These are phyloP conservation scores for Nannobrachium achirus DNA, from an alignment of 2,113 vertebrate species.

Conservation along the genomic window DNA sequence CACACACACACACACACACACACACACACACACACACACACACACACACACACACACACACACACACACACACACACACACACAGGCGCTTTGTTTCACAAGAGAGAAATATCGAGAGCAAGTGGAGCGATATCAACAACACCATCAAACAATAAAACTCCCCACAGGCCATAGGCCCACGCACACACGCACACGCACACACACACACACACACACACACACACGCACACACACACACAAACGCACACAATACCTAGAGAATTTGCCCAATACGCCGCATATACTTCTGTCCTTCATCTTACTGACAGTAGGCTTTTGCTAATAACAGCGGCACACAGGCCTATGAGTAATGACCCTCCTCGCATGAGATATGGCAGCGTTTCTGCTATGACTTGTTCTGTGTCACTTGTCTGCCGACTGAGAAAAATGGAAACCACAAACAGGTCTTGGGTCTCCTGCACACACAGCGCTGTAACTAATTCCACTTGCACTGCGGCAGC, in stretches of 20 bases:
- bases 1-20: slow-evolving; percentile 33
- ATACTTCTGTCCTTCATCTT: slow-evolving; percentile 35
- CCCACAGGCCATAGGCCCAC: slow-evolving; percentile 28
- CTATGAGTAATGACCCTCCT: slow-evolving; percentile 32
- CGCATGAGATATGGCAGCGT: slow-evolving; percentile 14
- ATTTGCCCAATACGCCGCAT: slow-evolving; percentile 17
- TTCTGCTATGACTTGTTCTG: slow-evolving; percentile 23
- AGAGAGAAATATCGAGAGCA: slow-evolving; percentile 6
- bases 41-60: slow-evolving; percentile 38
- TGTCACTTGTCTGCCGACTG: slow-evolving; percentile 11
- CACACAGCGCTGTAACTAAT: slow-evolving; percentile 3
- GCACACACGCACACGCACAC: slow-evolving; percentile 17
- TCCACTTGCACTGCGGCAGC: slow-evolving; percentile 13
- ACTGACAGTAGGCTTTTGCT: slow-evolving; percentile 29
- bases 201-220: slow-evolving; percentile 10
- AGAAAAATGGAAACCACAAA: slow-evolving; percentile 25
- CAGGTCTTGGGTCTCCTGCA: slow-evolving; percentile 6
- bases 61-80: slow-evolving; percentile 16
- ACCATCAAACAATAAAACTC: slow-evolving; percentile 19
- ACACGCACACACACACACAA: not conserved
- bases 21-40: slow-evolving; percentile 13
- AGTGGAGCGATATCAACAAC: slow-evolving; percentile 24
- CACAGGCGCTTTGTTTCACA: slow-evolving; percentile 3
- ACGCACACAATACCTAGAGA: not conserved
- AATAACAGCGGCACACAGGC: slow-evolving; percentile 30